Base-by-base conservation (phyloP, 2,797 vertebrate species). In the Hippoglossus hippoglossus region DNA sequence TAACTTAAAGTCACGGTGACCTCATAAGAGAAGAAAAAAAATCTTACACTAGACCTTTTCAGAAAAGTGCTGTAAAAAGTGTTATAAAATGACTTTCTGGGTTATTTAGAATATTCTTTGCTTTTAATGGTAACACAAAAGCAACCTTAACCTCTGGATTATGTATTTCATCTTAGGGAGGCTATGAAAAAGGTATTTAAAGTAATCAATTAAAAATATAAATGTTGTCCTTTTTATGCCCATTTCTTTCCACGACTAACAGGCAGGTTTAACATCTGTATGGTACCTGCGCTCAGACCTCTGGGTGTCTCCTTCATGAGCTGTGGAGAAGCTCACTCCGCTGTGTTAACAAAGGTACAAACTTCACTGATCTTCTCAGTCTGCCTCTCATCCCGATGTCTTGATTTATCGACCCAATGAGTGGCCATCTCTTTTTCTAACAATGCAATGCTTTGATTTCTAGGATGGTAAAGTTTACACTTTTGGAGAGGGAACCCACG, bases 391-490 rank as follows among this genome's bases (percentile, higher is more conserved):
- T 7, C 36, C 0, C 4, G 9, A 4, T 1, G 3, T 26, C 5
- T 12, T 39, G 3, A 39, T 4, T 39, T 3, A 39, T 36, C 36
- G 3, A 39, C 36, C 36, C 36, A 39, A 39, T 12, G 36, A 13
- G 3, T 39, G 36, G 36, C 3, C 12, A 39, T 12, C 36, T 39
- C 36, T 39, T 12, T 22, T 5, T 46, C 3, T 16, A 13, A 0
- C 46, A 12, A 1, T 57, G 11, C 18, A 13, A 59, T 11, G 59
- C 8, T 34, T 19, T 63, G 34, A 53, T 71, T 88, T 79, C 6
- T 59, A 98, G 96, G 92, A 92, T 19, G 95, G 96, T 4, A n/a
- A 94, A 21, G 90, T 97, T 64, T 96, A 93, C 68, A 98, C 96
- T 26, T 97, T 97, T 85, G 96, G 97, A 87, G 93, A 95, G 18